Conservation (phyloP, 2,888 invertebrate species). For the Lepeophtheirus nordmannii region DNA sequence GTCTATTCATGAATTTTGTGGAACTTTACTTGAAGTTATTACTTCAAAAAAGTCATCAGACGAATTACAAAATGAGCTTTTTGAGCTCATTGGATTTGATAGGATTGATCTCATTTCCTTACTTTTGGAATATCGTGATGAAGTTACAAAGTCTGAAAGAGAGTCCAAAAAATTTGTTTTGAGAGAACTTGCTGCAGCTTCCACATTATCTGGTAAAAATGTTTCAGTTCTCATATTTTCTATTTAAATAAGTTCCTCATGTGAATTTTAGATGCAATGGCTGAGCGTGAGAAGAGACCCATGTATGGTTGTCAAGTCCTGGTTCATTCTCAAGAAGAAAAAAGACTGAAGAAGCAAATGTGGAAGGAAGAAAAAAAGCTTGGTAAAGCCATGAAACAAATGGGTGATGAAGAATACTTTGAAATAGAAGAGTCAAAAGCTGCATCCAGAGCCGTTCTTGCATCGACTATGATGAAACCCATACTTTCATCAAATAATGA, state of each 20-base stretch:
- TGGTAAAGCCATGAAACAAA: conserved; percentile 33
- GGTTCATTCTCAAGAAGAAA: conserved; percentile 68
- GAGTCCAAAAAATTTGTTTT: conserved; percentile 33
- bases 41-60: neutral
- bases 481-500: neutral
- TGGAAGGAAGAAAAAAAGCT: conserved; percentile 70
- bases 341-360: conserved; percentile 51
- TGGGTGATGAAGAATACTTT: conserved; percentile 33
- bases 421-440: conserved; percentile 42
- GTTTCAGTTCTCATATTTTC: too few species aligned
- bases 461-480: neutral
- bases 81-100: conserved; percentile 77
- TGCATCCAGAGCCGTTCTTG: conserved; percentile 36
- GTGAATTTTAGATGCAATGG: neutral
- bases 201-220: neutral
- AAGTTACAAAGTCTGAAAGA: conserved; percentile 31
- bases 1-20: neutral
- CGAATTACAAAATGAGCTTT: conserved; percentile 39
- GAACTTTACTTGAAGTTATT: neutral
- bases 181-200: conserved; percentile 30
- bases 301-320: conserved; percentile 63
- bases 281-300: conserved; percentile 36
- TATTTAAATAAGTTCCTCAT: too few species aligned
- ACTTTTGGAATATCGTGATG: conserved; percentile 48
- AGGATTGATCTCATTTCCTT: conserved; percentile 55